These are phyloP conservation scores for Unio delphinus DNA, from an alignment of 2,888 invertebrate genomes.

Conservation along the genomic window DNA sequence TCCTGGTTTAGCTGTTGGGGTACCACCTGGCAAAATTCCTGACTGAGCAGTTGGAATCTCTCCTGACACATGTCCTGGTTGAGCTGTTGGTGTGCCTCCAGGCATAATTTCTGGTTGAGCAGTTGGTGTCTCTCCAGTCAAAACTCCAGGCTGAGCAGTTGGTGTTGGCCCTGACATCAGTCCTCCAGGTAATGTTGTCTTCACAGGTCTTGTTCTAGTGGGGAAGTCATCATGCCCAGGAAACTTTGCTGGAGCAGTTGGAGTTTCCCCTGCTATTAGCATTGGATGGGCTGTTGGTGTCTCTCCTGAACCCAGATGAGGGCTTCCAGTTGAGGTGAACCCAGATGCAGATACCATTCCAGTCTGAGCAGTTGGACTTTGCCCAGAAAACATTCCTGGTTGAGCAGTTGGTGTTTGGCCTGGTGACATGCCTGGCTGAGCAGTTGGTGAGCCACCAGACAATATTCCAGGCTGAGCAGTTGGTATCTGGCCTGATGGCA, in stretches of 20 bases:
- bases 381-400: slow-evolving; percentile 17
- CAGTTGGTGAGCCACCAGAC: slow-evolving; percentile 22
- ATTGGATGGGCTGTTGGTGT: slow-evolving; percentile 29
- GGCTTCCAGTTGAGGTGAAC: slow-evolving; percentile 19
- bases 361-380: slow-evolving; percentile 26
- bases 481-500: slow-evolving; percentile 18
- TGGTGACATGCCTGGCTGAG: slow-evolving; percentile 12
- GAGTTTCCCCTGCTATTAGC: slow-evolving; percentile 14
- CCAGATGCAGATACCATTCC: slow-evolving; percentile 12
- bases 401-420: slow-evolving; percentile 27
- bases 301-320: slow-evolving; percentile 15
- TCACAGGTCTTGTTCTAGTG: not conserved
- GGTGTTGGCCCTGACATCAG: slow-evolving; percentile 17
- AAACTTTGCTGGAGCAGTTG: slow-evolving; percentile 25
- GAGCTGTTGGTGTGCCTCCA: slow-evolving; percentile 11
- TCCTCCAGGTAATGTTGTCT: slow-evolving; percentile 9
- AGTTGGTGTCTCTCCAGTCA: slow-evolving; percentile 20
- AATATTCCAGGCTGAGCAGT: slow-evolving; percentile 24
- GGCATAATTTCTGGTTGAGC: slow-evolving; percentile 14
- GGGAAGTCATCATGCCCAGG: slow-evolving; percentile 6
- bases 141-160: slow-evolving; percentile 21
- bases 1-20: slow-evolving; percentile 23
- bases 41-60: slow-evolving; percentile 8
- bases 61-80: not conserved
- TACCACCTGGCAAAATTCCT: slow-evolving; percentile 8